Percentiles rank a stretch among this genome's conserved stretches.
These are phyloP conservation scores for Drosophila monieri DNA, from an alignment of 2,888 invertebrate genomes.

Conservation along the genomic window DNA sequence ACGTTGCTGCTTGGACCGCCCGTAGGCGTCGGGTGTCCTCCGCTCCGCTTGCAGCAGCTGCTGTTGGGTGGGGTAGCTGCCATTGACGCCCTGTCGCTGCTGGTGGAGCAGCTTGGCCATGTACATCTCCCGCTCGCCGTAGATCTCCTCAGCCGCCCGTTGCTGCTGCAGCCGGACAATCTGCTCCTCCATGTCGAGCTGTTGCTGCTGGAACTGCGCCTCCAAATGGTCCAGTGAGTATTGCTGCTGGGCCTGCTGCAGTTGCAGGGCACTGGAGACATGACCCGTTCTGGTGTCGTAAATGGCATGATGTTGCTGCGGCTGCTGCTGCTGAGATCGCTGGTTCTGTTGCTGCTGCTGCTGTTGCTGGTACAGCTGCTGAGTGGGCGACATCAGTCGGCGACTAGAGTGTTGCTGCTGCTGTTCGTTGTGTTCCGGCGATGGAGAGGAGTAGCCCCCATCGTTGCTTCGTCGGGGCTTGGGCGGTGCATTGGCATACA, in stretches of 20 bases:
- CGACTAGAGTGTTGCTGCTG: slow-evolving; percentile 73
- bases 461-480: slow-evolving; percentile 93
- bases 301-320: slow-evolving; percentile 84
- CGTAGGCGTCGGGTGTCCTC: slow-evolving; percentile 93
- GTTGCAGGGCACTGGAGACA: slow-evolving; percentile 81
- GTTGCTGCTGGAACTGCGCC: slow-evolving; percentile 80
- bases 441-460: slow-evolving; percentile 89
- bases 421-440: slow-evolving; percentile 86
- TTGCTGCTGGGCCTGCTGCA: slow-evolving; percentile 79
- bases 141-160: slow-evolving; percentile 81
- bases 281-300: slow-evolving; percentile 85
- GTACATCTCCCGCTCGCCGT: slow-evolving; percentile 83
- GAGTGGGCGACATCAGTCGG: slow-evolving; percentile 81
- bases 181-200: slow-evolving; percentile 81
- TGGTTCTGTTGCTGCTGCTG: slow-evolving; percentile 46
- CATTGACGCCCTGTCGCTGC: slow-evolving; percentile 69
- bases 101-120: slow-evolving; percentile 83
- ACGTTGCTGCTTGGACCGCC: slow-evolving; percentile 86
- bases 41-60: slow-evolving; percentile 85
- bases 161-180: slow-evolving; percentile 73
- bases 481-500: slow-evolving; percentile 95
- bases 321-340: slow-evolving; percentile 50
- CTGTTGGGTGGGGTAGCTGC: slow-evolving; percentile 63
- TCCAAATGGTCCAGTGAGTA: slow-evolving; percentile 78
- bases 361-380: slow-evolving; percentile 77